Evolutionary conservation across 2,888 invertebrate species (phyloP).

Genomic region (Oscheius sp.): DNA sequence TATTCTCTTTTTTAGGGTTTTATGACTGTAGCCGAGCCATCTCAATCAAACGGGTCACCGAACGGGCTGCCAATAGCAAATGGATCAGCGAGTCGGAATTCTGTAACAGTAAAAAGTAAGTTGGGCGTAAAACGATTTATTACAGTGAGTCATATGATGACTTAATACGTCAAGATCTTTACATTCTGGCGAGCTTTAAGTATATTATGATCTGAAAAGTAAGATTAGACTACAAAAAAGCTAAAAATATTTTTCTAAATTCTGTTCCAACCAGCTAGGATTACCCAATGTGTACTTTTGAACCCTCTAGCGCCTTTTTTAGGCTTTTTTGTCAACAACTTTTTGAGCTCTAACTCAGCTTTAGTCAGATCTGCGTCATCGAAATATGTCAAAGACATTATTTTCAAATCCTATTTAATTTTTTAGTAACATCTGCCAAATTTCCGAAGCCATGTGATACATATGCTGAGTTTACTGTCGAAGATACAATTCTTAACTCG

Average conservation of each 20-base stretch:
- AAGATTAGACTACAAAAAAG: too few species aligned
- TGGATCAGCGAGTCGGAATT: background rate
- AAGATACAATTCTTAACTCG: conserved; percentile 36
- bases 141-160: background rate
- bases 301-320: background rate
- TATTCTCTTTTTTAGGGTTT: background rate
- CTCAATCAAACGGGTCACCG: conserved; percentile 8
- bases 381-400: background rate
- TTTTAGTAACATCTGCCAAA: conserved; percentile 60
- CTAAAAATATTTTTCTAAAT: too few species aligned
- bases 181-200: too few species aligned
- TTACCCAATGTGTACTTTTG: too few species aligned
- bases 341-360: too few species aligned
- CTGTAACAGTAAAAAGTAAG: conserved; percentile 19
- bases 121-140: background rate
- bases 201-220: too few species aligned
- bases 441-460: conserved; percentile 43
- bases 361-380: background rate
- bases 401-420: too few species aligned
- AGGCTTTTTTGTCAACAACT: background rate
- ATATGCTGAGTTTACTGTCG: conserved; percentile 66
- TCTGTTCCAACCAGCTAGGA: too few species aligned
- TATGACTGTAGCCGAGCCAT: conserved; percentile 11
- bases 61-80: background rate
- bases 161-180: too few species aligned